Percentiles rank a stretch among this genome's conserved stretches.
These are phyloP conservation scores for Athene cunicularia DNA, from an alignment of 2,113 vertebrate species.

Conservation along the genomic window DNA sequence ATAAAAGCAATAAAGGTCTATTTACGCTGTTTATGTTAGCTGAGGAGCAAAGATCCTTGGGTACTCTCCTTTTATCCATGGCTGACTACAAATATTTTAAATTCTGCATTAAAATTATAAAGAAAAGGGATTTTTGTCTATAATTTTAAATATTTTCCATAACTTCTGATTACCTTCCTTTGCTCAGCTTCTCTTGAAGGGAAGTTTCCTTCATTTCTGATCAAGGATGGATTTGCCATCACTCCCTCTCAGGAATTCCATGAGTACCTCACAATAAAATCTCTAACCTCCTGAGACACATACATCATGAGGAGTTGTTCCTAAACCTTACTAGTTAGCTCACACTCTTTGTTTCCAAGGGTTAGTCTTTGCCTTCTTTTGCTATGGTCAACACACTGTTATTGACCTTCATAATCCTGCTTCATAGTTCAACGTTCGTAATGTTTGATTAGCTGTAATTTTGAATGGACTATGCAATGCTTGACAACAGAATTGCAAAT, in stretches of 20 bases:
- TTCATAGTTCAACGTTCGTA: conserved; percentile 52
- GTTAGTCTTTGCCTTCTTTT: conserved; percentile 40
- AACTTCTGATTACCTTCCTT: background rate
- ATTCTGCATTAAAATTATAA: background rate
- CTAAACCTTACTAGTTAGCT: conserved; percentile 42
- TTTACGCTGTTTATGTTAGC: background rate
- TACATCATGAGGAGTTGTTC: background rate
- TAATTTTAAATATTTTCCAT: background rate
- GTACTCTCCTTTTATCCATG: background rate
- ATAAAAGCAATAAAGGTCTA: background rate
- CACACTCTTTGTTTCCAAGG: conserved; percentile 11
- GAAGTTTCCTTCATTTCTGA: background rate
- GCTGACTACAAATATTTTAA: background rate
- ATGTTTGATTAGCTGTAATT: background rate
- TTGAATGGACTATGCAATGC: background rate
- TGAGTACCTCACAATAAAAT: background rate
- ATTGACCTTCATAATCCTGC: conserved; percentile 28
- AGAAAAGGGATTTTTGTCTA: background rate
- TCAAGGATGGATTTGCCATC: background rate
- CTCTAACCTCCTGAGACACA: background rate
- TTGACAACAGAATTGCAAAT: conserved; percentile 29
- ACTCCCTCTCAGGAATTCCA: background rate
- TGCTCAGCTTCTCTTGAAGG: background rate
- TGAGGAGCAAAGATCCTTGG: background rate
- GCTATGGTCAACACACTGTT: conserved; percentile 16